Percentiles rank a stretch among this genome's conserved stretches.
Evolutionary conservation across 2,113 vertebrate species (phyloP).

Genomic region (Gallinago undulata): DNA sequence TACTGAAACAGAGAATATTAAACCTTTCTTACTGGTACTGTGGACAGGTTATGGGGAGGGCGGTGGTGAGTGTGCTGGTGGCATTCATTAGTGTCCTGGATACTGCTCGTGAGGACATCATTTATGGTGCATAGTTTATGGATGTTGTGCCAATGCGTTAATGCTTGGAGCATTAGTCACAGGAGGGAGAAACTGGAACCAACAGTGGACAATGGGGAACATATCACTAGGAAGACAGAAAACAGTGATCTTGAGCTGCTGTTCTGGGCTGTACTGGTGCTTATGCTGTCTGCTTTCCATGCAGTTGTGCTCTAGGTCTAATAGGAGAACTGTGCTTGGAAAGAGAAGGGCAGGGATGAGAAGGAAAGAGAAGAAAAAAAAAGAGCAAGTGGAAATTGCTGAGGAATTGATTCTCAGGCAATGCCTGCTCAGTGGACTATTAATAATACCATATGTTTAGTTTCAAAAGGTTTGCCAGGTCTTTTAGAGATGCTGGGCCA

Average conservation of each 20-base stretch:
- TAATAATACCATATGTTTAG: not conserved
- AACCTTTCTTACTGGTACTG: not conserved
- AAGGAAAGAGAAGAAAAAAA: not conserved
- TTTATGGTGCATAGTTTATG: fast-evolving
- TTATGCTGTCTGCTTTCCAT: not conserved
- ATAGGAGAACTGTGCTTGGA: not conserved
- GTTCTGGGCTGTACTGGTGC: not conserved
- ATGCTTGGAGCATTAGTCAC: fast-evolving
- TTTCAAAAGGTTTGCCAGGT: not conserved
- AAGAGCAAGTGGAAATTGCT: not conserved
- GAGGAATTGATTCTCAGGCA: not conserved
- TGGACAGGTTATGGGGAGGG: not conserved
- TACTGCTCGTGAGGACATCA: not conserved
- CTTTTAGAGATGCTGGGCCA: not conserved
- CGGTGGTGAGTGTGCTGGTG: not conserved
- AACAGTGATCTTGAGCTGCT: not conserved
- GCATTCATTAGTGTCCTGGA: not conserved
- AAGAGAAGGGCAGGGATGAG: not conserved
- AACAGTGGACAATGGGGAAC: not conserved
- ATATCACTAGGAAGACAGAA: not conserved
- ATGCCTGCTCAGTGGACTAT: not conserved
- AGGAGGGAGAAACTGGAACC: not conserved
- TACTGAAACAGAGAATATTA: not conserved
- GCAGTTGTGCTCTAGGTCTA: not conserved
- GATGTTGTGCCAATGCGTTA: not conserved